A percentile compares a stretch with the other conserved stretches of the same genome.
Conservation (phyloP, 2,888 invertebrate genomes). For the Lacanobia wlatinum region DNA sequence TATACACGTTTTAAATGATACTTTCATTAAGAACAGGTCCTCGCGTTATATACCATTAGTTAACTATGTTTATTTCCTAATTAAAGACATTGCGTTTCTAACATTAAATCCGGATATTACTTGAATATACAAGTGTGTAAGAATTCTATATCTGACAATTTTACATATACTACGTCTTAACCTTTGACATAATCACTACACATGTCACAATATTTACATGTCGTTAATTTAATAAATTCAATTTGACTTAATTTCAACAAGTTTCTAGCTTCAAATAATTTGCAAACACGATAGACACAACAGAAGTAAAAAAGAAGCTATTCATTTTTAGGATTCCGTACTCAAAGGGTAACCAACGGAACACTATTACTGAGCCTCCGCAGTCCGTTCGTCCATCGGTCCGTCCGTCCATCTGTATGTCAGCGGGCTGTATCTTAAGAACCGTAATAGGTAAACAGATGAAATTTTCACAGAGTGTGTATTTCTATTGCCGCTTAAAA, state of each 20-base stretch:
- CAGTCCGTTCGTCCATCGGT: no score
- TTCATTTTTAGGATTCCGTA: no score
- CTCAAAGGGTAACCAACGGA: no score
- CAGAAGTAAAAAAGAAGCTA: neutral
- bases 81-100: neutral
- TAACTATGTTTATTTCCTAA: neutral
- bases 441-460: no score
- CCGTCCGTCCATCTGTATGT: no score
- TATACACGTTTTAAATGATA: neutral
- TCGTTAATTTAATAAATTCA: conserved; percentile 18
- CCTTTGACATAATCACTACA: conserved; percentile 40
- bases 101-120: neutral
- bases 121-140: neutral
- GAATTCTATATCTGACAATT: neutral
- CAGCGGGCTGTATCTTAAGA: no score
- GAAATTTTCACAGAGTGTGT: no score
- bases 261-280: conserved; percentile 7
- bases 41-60: neutral
- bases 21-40: conserved; percentile 1
- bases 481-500: no score
- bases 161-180: conserved; percentile 29
- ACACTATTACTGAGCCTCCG: no score
- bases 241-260: conserved; percentile 8
- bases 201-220: conserved; percentile 26
- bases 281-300: neutral